A percentile compares a stretch with the other conserved stretches of the same genome.
phyloP scores from a whole-genome alignment of 2,888 invertebrate genomes.

The Rhamnusium bicolor region DNA sequence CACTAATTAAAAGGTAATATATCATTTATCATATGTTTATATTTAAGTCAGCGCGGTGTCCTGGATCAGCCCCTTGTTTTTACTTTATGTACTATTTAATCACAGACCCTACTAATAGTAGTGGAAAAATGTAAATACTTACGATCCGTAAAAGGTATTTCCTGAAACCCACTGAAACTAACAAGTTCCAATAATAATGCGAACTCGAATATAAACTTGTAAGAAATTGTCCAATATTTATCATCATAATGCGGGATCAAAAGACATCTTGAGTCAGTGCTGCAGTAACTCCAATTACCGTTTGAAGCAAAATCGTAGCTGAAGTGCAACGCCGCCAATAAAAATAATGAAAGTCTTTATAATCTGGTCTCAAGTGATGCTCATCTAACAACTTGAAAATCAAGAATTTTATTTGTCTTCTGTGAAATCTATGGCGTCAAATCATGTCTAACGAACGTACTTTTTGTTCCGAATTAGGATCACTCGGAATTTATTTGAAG shows the following conservation, averaged over 20 bases:
- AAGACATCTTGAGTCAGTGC: conserved; percentile 16
- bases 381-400: conserved; percentile 24
- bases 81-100: too few relatives aligned
- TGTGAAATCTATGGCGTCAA: conserved; percentile 2
- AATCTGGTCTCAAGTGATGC: conserved; percentile 23
- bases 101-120: too few relatives aligned
- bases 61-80: too few relatives aligned
- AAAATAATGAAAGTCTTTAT: conserved; percentile 15
- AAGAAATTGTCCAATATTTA: conserved; percentile 15
- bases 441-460: neutral
- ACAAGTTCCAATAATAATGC: too few relatives aligned
- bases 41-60: too few relatives aligned
- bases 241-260: conserved; percentile 12
- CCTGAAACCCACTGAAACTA: too few relatives aligned
- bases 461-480: neutral
- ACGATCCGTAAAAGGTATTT: too few relatives aligned
- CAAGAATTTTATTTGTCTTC: conserved; percentile 10
- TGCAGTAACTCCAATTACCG: conserved; percentile 15
- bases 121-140: too few relatives aligned
- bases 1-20: too few relatives aligned
- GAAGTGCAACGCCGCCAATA: conserved; percentile 20
- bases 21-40: too few relatives aligned
- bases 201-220: too few relatives aligned
- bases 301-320: neutral
- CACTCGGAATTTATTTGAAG: neutral